phyloP scores from a whole-genome alignment of 1,140 invertebrate genomes.

The Lineus longissimus region DNA sequence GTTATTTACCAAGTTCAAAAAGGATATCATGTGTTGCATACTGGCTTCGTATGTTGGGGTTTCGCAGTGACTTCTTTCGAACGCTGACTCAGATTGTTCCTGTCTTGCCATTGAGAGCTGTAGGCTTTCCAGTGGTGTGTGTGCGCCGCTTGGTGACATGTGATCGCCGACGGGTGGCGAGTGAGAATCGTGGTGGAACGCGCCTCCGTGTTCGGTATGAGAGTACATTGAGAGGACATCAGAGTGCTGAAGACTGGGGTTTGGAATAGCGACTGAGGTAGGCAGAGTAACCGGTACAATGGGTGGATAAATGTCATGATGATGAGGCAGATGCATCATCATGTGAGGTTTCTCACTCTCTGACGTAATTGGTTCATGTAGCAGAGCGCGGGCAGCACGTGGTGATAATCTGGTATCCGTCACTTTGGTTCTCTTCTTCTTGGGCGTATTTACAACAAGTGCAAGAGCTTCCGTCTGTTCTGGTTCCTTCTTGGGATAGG shows the following conservation, averaged over 20 bases:
- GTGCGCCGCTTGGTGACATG: conserved; percentile 30
- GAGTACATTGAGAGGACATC: conserved; percentile 73
- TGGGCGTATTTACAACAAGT: conserved; percentile 72
- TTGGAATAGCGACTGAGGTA: conserved; percentile 90
- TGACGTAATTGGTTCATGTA: conserved; percentile 39
- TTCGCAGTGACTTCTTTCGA: conserved; percentile 19
- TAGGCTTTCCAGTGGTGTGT: conserved; percentile 2
- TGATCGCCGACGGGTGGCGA: conserved; percentile 31
- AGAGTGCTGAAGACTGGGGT: conserved; percentile 90
- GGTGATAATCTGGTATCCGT: conserved; percentile 93
- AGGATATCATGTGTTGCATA: conserved; percentile 53
- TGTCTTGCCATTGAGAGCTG: conserved; percentile 17
- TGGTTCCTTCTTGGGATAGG: conserved; percentile 66
- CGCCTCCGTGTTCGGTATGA: conserved; percentile 58
- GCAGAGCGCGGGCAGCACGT: conserved; percentile 45
- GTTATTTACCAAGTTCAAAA: conserved; percentile 27
- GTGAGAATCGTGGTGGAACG: conserved; percentile 55
- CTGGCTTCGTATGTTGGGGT: conserved; percentile 26
- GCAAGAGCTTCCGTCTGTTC: conserved; percentile 91
- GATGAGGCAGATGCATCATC: conserved; percentile 18
- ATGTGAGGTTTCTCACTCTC: conserved; percentile 21
- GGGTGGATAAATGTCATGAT: conserved; percentile 19
- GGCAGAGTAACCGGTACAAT: conserved; percentile 72
- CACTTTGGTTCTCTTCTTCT: conserved; percentile 91
- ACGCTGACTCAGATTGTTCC: conserved; percentile 16